Percentiles rank a stretch among this genome's conserved stretches.
Conservation (phyloP, 1,140 invertebrate species). For the Drosophila bocki region DNA sequence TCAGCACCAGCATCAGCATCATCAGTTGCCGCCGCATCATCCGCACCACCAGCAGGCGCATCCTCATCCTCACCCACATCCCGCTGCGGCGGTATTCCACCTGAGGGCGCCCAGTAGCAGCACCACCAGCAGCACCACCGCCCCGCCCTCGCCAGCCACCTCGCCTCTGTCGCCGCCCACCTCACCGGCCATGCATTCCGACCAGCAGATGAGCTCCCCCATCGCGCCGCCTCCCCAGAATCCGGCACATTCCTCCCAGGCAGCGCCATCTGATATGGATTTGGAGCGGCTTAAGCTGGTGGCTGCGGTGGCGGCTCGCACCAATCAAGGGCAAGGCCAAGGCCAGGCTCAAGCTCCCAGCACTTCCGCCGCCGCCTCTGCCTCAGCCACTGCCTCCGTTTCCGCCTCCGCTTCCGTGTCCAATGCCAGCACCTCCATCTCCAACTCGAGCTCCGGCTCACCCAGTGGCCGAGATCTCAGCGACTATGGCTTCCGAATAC, state of each 20-base stretch:
- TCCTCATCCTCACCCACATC: slow-evolving; percentile 38
- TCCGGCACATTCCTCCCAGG: slow-evolving; percentile 49
- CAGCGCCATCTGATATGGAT: slow-evolving; percentile 69
- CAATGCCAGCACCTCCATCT: slow-evolving; percentile 47
- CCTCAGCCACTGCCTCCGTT: slow-evolving; percentile 7
- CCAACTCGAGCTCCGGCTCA: slow-evolving; percentile 51
- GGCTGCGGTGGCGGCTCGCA: slow-evolving; percentile 70
- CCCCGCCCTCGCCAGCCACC: slow-evolving; percentile 76
- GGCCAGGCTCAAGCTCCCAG: slow-evolving; percentile 38
- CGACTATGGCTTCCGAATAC: slow-evolving; percentile 85
- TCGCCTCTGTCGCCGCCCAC: slow-evolving; percentile 78
- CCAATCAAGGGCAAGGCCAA: slow-evolving; percentile 21
- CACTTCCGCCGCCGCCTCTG: slow-evolving; percentile 33
- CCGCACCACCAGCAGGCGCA: slow-evolving; percentile 40
- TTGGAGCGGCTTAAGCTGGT: slow-evolving; percentile 84
- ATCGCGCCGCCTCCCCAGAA: slow-evolving; percentile 41
- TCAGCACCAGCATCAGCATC: slow-evolving; percentile 57
- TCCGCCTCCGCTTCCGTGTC: slow-evolving; percentile 31
- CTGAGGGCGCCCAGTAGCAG: slow-evolving; percentile 55
- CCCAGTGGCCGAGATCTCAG: slow-evolving; percentile 75
- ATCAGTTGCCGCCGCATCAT: slow-evolving; percentile 48
- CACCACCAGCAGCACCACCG: slow-evolving; percentile 36
- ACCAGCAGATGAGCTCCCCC: slow-evolving; percentile 55
- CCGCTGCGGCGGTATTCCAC: slow-evolving; percentile 59
- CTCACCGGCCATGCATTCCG: slow-evolving; percentile 66